phyloP scores from a whole-genome alignment of 2,113 vertebrate species.

The Menura novaehollandiae region DNA sequence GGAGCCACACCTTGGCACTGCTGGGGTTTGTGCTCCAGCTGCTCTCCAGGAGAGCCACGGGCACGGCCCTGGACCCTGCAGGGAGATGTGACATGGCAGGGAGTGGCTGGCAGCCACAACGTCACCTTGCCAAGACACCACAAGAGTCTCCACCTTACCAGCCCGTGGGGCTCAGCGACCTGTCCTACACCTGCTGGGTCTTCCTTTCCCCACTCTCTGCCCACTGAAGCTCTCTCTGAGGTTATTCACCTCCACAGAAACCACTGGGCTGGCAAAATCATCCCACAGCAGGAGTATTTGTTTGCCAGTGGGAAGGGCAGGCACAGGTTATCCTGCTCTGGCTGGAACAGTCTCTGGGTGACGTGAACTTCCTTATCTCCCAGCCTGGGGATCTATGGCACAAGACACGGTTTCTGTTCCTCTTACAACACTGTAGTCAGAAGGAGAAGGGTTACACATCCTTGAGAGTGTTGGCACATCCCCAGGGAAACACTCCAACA shows the following conservation, averaged over 20 bases:
- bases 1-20: not conserved
- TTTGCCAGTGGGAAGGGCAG: not conserved
- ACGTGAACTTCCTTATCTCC: not conserved
- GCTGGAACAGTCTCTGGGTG: not conserved
- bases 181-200: not conserved
- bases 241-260: not conserved
- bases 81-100: not conserved
- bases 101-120: not conserved
- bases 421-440: not conserved
- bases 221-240: not conserved
- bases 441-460: not conserved
- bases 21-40: not conserved
- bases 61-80: accelerated
- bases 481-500: not conserved
- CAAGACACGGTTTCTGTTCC: not conserved
- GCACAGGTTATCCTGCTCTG: not conserved
- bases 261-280: not conserved
- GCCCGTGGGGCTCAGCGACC: not conserved
- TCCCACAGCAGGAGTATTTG: not conserved
- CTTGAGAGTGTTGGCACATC: not conserved
- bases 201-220: not conserved
- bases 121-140: not conserved
- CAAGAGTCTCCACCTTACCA: not conserved
- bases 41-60: accelerated
- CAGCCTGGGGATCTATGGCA: not conserved